These are phyloP conservation scores for Steatornis caripensis DNA, from an alignment of 2,113 vertebrate species.

Conservation along the genomic window DNA sequence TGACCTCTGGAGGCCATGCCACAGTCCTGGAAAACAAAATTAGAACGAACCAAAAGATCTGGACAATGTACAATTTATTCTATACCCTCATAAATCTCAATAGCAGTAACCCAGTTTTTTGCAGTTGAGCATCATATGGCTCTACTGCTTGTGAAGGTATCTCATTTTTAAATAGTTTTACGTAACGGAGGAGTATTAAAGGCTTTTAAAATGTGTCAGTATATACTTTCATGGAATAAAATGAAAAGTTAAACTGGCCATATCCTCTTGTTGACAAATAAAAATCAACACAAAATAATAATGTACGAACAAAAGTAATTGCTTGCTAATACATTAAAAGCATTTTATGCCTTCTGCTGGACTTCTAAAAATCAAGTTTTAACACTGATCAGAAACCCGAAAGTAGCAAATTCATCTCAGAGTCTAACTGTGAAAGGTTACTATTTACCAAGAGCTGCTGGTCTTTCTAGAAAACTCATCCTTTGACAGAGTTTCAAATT, in stretches of 20 bases:
- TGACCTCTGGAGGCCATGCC: constrained; percentile 38
- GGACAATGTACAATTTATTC: not conserved
- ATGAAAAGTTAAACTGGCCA: fast-evolving
- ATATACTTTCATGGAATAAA: not conserved
- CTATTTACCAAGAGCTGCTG: not conserved
- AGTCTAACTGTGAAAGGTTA: not conserved
- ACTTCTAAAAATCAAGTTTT: not conserved
- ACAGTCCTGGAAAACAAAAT: not conserved
- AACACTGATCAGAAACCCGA: not conserved
- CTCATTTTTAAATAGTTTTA: not conserved
- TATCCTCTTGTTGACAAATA: not conserved
- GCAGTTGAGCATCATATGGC: not conserved
- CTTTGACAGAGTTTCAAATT: not conserved
- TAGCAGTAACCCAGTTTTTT: not conserved
- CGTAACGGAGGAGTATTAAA: not conserved
- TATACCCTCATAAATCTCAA: not conserved
- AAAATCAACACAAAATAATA: not conserved
- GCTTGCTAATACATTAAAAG: not conserved
- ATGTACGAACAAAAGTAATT: not conserved
- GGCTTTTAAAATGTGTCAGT: not conserved
- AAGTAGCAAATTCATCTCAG: not conserved
- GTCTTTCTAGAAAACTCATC: not conserved
- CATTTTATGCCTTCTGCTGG: not conserved
- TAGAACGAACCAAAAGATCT: not conserved
- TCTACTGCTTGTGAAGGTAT: not conserved